A percentile compares a stretch with the other conserved stretches of the same genome.
phyloP scores from a whole-genome alignment of 2,797 vertebrate genomes.

The Characodon lateralis region DNA sequence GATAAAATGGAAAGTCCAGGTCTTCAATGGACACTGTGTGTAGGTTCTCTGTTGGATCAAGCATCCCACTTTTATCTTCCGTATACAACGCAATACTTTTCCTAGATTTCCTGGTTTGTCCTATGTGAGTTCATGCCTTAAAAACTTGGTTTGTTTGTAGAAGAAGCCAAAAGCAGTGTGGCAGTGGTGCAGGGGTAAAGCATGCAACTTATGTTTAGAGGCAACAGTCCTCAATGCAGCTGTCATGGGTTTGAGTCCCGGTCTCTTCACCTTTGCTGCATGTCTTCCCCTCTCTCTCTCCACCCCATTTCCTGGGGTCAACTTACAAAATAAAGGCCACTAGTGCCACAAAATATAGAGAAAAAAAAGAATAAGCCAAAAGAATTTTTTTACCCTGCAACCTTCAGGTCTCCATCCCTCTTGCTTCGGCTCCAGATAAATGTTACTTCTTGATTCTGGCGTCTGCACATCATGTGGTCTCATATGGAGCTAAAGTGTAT shows the following conservation, averaged over 20 bases:
- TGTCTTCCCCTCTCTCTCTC: slow-evolving; percentile 6
- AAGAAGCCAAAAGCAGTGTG: slow-evolving; percentile 29
- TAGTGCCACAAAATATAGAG: no score
- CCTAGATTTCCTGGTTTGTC: background rate
- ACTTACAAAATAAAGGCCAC: no score
- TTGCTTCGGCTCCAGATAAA: slow-evolving; percentile 66
- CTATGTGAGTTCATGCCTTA: background rate
- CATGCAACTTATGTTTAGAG: no score
- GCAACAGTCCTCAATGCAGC: no score
- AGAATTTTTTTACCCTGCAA: slow-evolving; percentile 41
- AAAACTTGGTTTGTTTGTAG: background rate
- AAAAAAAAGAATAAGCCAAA: slow-evolving; percentile 21
- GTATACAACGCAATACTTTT: background rate
- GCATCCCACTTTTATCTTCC: background rate
- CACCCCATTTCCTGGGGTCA: no score
- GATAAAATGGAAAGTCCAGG: background rate
- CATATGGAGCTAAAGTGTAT: slow-evolving; percentile 34
- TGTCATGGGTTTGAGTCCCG: no score
- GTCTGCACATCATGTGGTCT: slow-evolving; percentile 71
- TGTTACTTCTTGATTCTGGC: slow-evolving; percentile 75
- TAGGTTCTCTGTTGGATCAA: background rate
- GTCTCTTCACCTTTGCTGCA: no score
- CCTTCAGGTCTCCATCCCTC: slow-evolving; percentile 38
- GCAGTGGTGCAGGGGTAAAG: no score
- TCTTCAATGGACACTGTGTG: background rate